Conservation (phyloP, 92 coral and sea anemone species). For the Chrysogorgia sp. region DNA sequence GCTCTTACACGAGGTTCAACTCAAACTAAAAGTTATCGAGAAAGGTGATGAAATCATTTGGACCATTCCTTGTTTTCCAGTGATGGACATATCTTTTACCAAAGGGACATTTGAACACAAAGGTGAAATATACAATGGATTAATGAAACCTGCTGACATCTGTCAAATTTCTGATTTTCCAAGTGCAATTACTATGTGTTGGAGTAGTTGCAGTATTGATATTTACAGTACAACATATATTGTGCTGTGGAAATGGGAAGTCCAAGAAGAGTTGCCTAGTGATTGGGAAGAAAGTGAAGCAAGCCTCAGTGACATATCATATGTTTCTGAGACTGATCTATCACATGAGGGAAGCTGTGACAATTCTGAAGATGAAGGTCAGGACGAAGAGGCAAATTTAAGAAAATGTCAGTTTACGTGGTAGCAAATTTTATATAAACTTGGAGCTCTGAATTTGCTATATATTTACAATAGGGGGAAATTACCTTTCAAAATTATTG, state of each 20-base stretch:
- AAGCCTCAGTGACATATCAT: constrained; percentile 15
- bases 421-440: too few relatives aligned
- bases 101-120: constrained; percentile 6
- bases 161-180: constrained; percentile 5
- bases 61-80: constrained; percentile 47
- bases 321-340: constrained; percentile 34
- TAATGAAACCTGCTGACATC: constrained; percentile 24
- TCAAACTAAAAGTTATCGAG: constrained; percentile 1
- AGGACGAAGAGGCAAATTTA: background rate
- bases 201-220: constrained; percentile 39
- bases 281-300: constrained; percentile 40
- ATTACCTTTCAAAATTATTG: constrained; percentile 59
- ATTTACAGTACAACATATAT: constrained; percentile 27
- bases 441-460: too few relatives aligned
- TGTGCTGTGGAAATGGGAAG: constrained; percentile 51
- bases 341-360: constrained; percentile 16
- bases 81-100: constrained; percentile 27
- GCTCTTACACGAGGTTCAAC: background rate
- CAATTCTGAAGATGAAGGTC: constrained; percentile 23
- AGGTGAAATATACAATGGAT: constrained; percentile 30
- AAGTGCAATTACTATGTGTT: constrained; percentile 26
- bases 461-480: constrained; percentile 31
- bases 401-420: too few relatives aligned
- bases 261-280: constrained; percentile 11
- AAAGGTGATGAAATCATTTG: constrained; percentile 31